phyloP scores from a whole-genome alignment of 2,113 vertebrate genomes.

The Probosciger aterrimus region DNA sequence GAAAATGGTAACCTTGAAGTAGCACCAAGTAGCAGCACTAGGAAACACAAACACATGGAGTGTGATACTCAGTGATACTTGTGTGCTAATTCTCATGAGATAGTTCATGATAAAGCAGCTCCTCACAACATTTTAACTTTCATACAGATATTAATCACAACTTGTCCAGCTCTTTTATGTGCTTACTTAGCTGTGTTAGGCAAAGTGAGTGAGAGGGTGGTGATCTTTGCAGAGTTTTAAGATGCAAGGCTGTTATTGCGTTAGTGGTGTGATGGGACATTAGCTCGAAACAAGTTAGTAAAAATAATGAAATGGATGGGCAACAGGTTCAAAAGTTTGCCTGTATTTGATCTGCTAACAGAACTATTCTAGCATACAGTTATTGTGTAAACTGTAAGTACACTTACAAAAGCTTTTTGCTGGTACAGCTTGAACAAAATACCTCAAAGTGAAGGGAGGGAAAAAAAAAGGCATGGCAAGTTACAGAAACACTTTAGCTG shows the following conservation, averaged over 20 bases:
- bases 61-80: neutral
- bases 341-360: neutral
- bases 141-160: neutral
- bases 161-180: neutral
- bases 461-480: neutral
- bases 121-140: neutral
- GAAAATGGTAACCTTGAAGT: neutral
- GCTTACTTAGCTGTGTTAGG: neutral
- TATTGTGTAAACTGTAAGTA: neutral
- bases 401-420: neutral
- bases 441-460: neutral
- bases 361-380: neutral
- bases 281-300: neutral
- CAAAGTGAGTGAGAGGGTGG: neutral
- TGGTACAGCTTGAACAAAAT: neutral
- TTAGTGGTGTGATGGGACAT: neutral
- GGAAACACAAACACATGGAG: neutral
- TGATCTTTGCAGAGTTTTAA: neutral
- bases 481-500: neutral
- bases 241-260: neutral
- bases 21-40: neutral
- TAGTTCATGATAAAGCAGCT: neutral
- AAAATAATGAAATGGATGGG: neutral
- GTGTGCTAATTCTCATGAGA: neutral
- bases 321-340: neutral